A percentile compares a stretch with the other conserved stretches of the same genome.
phyloP scores from a whole-genome alignment of 2,113 vertebrate species.

The Balaenoptera acutorostrata region DNA sequence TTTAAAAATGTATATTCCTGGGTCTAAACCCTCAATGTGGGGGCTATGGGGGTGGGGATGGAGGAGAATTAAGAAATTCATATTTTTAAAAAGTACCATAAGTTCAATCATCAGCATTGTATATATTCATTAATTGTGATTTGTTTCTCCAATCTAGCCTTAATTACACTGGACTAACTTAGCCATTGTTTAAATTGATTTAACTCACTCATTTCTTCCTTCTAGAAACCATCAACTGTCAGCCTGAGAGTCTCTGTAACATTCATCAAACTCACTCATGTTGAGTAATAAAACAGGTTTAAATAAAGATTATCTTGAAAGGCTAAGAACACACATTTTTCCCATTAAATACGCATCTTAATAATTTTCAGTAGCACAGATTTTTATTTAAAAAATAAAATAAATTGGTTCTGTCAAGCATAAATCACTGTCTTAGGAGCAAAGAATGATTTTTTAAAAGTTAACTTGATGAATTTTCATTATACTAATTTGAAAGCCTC shows the following conservation, averaged over 20 bases:
- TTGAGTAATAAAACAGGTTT: not conserved
- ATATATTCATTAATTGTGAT: not conserved
- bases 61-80: not conserved
- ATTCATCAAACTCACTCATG: not conserved
- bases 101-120: not conserved
- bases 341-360: not conserved
- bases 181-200: not conserved
- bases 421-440: not conserved
- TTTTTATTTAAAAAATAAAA: slow-evolving; percentile 36
- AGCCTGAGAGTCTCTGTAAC: not conserved
- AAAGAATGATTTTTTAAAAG: not conserved
- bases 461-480: slow-evolving; percentile 4
- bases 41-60: not conserved
- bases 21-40: fast-evolving
- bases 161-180: not conserved
- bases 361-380: not conserved
- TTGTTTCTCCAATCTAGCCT: not conserved
- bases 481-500: not conserved
- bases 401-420: not conserved
- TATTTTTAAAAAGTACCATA: not conserved
- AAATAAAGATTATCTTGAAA: not conserved
- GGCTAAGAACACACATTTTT: not conserved
- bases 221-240: not conserved
- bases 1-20: not conserved
- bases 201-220: not conserved